A percentile compares a stretch with the other conserved stretches of the same genome.
Evolutionary conservation across 2,888 invertebrate species (phyloP).

Genomic region (Coenonympha glycerion): DNA sequence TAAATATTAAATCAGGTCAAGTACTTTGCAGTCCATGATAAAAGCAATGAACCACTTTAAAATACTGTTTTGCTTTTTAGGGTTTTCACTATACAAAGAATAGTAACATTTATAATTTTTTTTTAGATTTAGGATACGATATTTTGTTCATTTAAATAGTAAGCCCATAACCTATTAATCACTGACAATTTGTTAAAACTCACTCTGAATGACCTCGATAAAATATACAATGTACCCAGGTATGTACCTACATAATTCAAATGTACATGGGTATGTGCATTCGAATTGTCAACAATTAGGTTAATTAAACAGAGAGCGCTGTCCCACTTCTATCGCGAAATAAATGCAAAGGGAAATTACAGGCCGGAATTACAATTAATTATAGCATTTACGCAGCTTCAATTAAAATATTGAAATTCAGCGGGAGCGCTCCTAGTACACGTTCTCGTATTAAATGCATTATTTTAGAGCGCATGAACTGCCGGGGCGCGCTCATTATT

Average conservation of each 20-base stretch:
- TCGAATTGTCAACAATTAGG: slow-evolving; percentile 13
- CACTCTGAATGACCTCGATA: neutral
- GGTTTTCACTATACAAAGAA: too few relatives aligned
- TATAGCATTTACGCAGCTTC: slow-evolving; percentile 26
- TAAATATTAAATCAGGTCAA: too few relatives aligned
- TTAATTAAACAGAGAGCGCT: slow-evolving; percentile 13
- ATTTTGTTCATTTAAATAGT: too few relatives aligned
- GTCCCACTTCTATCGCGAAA: slow-evolving; percentile 14
- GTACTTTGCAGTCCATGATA: too few relatives aligned
- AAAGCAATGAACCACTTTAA: too few relatives aligned
- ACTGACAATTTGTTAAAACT: neutral
- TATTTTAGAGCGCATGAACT: slow-evolving; percentile 35
- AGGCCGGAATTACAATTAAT: slow-evolving; percentile 21
- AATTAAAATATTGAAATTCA: slow-evolving; percentile 43
- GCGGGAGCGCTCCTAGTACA: slow-evolving; percentile 34
- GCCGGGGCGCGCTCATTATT: slow-evolving; percentile 40
- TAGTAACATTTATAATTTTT: too few relatives aligned
- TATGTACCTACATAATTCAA: too few relatives aligned
- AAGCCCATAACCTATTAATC: slow-evolving; percentile 2
- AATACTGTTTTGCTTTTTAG: too few relatives aligned
- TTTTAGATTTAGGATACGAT: too few relatives aligned
- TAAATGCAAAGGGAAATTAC: slow-evolving; percentile 16
- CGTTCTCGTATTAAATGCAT: slow-evolving; percentile 38
- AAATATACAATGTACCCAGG: too few relatives aligned
- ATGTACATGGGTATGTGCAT: neutral